Evolutionary conservation across 1,140 invertebrate species (phyloP), one percentile per base, ranked within the genome.

Genomic region (Drosophila equinoxialis): DNA sequence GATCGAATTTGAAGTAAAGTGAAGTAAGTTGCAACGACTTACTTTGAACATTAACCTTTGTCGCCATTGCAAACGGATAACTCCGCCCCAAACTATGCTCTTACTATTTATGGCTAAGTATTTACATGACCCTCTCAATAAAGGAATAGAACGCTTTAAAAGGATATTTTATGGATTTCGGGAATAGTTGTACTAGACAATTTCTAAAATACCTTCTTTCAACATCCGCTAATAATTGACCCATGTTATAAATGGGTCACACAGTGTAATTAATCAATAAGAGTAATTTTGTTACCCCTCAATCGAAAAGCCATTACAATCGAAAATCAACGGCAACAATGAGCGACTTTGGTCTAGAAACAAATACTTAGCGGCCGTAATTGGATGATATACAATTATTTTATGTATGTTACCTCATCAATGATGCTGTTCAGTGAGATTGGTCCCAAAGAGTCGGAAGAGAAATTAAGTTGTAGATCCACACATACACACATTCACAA

Each of bases 371-470:
- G 80, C 84, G 84, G 84, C 89, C 84, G 74, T 89, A 81, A 87
- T 87, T 89, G 84, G 84, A 89, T 89, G 84, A 87, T 87, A 89
- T 76, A 83, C 70, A 80, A 89, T 74, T 79, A 81, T 71, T 71
- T 35, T 3, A 33, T 26, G 4, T 41, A 20, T 65, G 66, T 68
- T 30, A 55, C 62, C 69, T 83, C 87, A 86, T 86, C 83, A 86
- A 86, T 86, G 83, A 48, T 55, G 76, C 79, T 87, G 87, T 86
- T 86, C 79, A 80, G 58, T 68, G 60, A 69, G 73, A 80, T 86
- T 86, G 70, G 70, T 77, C 74, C 70, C 81, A 78, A 63, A 70
- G 79, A 68, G 42, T 11, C 55, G 66, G 45, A 37, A 64, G 54
- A 20, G 17, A 77, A 84, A 87, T 87, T 89, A 74, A 87, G 84